phyloP scores from a whole-genome alignment of 2,888 invertebrate genomes.

The Cantharis rustica region DNA sequence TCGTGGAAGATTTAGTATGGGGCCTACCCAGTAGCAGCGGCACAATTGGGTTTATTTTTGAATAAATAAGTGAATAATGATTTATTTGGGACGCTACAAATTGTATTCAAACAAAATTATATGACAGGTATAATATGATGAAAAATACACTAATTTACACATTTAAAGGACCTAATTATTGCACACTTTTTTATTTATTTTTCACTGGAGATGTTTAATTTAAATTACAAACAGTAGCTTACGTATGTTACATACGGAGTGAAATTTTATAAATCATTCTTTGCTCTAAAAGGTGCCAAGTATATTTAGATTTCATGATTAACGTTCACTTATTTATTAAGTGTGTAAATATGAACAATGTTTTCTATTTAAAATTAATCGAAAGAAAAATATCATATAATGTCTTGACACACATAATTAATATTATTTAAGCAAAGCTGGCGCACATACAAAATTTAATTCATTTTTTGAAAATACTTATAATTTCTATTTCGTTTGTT shows the following conservation, averaged over 20 bases:
- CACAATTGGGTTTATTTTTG: too few species aligned
- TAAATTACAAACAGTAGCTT: slow-evolving; percentile 17
- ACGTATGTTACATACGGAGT: slow-evolving; percentile 4
- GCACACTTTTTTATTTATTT: slow-evolving; percentile 27
- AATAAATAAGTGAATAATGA: too few species aligned
- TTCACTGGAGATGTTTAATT: slow-evolving; percentile 21
- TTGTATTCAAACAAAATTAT: too few species aligned
- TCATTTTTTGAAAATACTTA: neutral
- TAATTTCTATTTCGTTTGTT: neutral
- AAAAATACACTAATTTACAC: slow-evolving; percentile 28
- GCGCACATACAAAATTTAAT: neutral
- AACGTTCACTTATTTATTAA: neutral
- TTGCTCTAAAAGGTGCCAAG: neutral
- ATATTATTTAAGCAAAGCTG: neutral
- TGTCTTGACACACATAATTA: neutral
- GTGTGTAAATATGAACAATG: neutral
- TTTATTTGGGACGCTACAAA: too few species aligned
- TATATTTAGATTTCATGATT: neutral
- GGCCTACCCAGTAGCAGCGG: too few species aligned
- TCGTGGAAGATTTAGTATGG: too few species aligned
- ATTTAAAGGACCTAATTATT: slow-evolving; percentile 32
- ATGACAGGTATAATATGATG: neutral
- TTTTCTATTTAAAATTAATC: slow-evolving; percentile 1
- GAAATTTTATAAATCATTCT: slow-evolving; percentile 2
- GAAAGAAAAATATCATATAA: neutral